Evolutionary conservation across 2,888 invertebrate genomes (phyloP), one percentile per base, ranked within the genome.

Genomic region (Drosophila parthenogenetica): DNA sequence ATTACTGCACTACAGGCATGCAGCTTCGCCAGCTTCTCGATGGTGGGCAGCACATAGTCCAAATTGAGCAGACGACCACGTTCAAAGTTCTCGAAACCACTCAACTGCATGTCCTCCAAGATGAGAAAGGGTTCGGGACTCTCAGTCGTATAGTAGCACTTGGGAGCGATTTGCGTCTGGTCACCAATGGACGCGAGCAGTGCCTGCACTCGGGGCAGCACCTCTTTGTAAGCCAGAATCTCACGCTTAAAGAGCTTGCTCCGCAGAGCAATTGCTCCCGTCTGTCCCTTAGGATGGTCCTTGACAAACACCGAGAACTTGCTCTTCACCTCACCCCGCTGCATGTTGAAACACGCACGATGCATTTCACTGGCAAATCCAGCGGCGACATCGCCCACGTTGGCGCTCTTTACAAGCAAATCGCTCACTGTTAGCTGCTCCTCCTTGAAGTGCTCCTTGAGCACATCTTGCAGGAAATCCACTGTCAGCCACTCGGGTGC

Each of bases 61-160:
- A 93, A 87, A 85, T 94, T 94, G 11, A 95, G 91, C 14, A 94
- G 93, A 22, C 91, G 87, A 35, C 93, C 92, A 25, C 93, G 93
- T 74, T 93, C 93, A n/a, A 93, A 93, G 91, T 94, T 93, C 49
- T 93, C 92, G 79, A 92, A 94, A n/a, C 94, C 94, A 40, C 90
- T 85, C 2, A 92, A 88, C 14, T 92, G 91, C 75, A 95, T 91
- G 83, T 95, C 94, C 78, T 95, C 94, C 40, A 95, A 87, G 2
- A 94, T 85, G 1, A 93, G 72, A 61, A 93, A 89, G 0, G 91
- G 91, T 46, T 91, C 89, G 1, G 93, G 92, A 17, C 89, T 85
- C 70, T 91, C 91, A 19, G 91, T 91, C 13, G 92, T 91, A 29
- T 91, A 91, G 46, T 90, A 91, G 48, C 92, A 92, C 10, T 82